A percentile compares a stretch with the other conserved stretches of the same genome.
Conservation (phyloP, 2,888 invertebrate species). For the Habroteleia sp. region DNA sequence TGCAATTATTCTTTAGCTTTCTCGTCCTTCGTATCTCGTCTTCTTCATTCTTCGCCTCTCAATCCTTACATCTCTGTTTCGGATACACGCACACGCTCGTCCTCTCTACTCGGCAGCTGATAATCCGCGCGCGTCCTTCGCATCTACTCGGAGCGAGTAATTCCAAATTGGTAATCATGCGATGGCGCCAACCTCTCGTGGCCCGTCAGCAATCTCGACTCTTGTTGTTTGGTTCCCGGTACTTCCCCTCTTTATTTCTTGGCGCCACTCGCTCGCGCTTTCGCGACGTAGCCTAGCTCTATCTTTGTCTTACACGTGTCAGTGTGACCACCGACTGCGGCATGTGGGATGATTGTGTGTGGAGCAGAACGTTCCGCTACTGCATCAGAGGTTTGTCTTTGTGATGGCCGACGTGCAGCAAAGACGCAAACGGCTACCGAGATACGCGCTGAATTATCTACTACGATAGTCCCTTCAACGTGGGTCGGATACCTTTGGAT, state of each 20-base stretch:
- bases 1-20: constrained; percentile 57
- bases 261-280: constrained; percentile 53
- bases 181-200: constrained; percentile 80
- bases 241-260: constrained; percentile 61
- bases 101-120: constrained; percentile 69
- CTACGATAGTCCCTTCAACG: constrained; percentile 76
- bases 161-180: constrained; percentile 81
- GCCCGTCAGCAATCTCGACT: constrained; percentile 79
- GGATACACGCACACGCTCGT: constrained; percentile 60
- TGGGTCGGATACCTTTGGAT: constrained; percentile 69
- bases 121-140: constrained; percentile 73
- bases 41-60: constrained; percentile 56
- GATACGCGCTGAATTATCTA: constrained; percentile 81
- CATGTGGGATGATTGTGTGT: constrained; percentile 76
- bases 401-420: constrained; percentile 78
- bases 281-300: constrained; percentile 42
- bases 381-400: constrained; percentile 79
- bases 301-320: constrained; percentile 63
- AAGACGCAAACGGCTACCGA: constrained; percentile 77
- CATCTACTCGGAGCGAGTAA: constrained; percentile 73
- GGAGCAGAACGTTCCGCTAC: constrained; percentile 75
- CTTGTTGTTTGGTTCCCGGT: constrained; percentile 75
- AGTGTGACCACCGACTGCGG: constrained; percentile 64
- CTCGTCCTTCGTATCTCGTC: constrained; percentile 57
- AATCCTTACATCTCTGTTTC: constrained; percentile 60